Conservation (phyloP, 2,797 vertebrate genomes). For the Sylvilagus floridanus region DNA sequence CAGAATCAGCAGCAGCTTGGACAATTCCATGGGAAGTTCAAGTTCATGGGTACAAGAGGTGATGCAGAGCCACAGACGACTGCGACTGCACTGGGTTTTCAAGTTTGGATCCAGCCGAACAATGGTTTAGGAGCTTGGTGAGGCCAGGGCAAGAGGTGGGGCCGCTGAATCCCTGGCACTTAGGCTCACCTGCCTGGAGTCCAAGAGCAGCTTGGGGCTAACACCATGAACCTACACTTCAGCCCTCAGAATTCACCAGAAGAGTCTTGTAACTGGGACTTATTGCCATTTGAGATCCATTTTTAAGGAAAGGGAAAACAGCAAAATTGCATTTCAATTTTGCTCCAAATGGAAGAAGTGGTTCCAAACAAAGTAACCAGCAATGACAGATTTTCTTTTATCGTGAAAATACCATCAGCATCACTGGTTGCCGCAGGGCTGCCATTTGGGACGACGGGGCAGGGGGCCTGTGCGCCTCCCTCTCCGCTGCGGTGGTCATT, state of each 20-base stretch:
- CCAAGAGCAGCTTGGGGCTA: constrained; percentile 22
- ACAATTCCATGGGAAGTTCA: constrained; percentile 42
- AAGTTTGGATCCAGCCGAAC: constrained; percentile 56
- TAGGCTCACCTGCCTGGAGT: neutral
- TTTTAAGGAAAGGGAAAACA: constrained; percentile 85
- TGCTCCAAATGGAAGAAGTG: constrained; percentile 58
- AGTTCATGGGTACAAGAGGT: neutral
- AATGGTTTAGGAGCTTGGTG: constrained; percentile 17
- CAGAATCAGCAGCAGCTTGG: constrained; percentile 1
- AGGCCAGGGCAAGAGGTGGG: constrained; percentile 31
- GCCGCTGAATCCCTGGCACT: neutral
- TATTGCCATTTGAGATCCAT: constrained; percentile 79
- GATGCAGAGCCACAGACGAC: neutral
- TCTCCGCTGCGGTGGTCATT: constrained; percentile 75
- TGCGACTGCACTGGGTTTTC: constrained; percentile 1
- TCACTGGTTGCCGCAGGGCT: constrained; percentile 81
- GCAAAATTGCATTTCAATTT: constrained; percentile 84
- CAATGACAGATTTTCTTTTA: constrained; percentile 74
- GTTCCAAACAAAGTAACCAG: constrained; percentile 83
- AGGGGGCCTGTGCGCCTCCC: constrained; percentile 75
- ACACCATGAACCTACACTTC: constrained; percentile 61
- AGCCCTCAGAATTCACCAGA: constrained; percentile 74
- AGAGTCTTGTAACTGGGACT: constrained; percentile 79
- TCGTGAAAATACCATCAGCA: constrained; percentile 84
- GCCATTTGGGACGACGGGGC: constrained; percentile 78